Evolutionary conservation across 1,140 invertebrate genomes (phyloP), one percentile per base, ranked within the genome.

Genomic region (Orius insidiosus): DNA sequence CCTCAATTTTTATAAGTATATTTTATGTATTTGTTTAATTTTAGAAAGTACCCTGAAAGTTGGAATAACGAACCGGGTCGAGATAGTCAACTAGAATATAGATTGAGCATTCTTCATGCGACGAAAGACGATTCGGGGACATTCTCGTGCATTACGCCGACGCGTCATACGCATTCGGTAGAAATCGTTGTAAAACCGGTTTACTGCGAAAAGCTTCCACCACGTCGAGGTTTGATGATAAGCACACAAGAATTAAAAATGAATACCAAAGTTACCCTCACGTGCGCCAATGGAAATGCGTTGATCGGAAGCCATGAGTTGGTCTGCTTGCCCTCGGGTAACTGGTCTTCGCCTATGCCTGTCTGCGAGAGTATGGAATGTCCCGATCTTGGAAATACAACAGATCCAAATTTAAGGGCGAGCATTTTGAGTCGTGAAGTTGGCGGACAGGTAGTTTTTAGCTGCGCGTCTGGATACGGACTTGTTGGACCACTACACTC

Each of bases 291-390:
- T 54, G 81, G 82, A n/a, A 85, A 85, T 59, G 72, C 76, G 2
- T 62, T 89, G 11, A 75, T 85, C 33, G 85, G 85, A 5, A 70
- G 76, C 6, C 67, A 74, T 14, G 71, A 78, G 53, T 68, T 85
- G 3, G 63, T 66, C 39, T 89, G 85, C 61, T 59, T 82, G 13
- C 78, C 83, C 6, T 83, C 80, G 42, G 83, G 82, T 13, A 84
- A 83, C 57, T 89, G 85, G 85, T 84, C 78, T 55, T 71, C 76
- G 2, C 75, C 77, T 3, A 64, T 81, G 50, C 85, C 85, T 8
- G 70, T 78, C 39, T 89, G 84, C 61, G 79, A 84, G 65, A 85
- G 80, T 61, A 74, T 82, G 36, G 78, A 81, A 63, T 83, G 80
- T 59, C 77, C 78, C 7, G 78, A 82, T 53, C 71, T 80, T 42